phyloP scores from a whole-genome alignment of 1,140 invertebrate genomes.

The Littorina saxatilis region DNA sequence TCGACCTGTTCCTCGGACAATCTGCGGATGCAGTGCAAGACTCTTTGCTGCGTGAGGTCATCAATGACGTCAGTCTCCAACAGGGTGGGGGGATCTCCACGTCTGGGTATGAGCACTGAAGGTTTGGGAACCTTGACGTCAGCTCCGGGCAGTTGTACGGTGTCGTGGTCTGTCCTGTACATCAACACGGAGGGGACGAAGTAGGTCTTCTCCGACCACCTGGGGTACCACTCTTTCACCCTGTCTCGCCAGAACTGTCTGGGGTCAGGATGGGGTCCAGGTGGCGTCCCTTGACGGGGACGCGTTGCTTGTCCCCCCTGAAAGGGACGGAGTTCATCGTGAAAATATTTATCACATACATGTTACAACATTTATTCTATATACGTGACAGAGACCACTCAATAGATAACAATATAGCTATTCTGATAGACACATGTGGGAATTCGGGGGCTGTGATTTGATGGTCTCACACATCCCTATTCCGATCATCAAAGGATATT shows the following conservation, averaged over 20 bases:
- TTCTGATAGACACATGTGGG: too few species aligned
- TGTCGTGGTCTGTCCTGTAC: neutral
- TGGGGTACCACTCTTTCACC: neutral
- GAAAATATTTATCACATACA: too few species aligned
- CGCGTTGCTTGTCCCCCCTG: too few species aligned
- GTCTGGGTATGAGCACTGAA: neutral
- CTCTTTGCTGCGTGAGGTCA: conserved; percentile 3
- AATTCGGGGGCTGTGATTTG: too few species aligned
- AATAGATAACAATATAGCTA: too few species aligned
- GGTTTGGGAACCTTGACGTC: neutral
- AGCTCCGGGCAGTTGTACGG: neutral
- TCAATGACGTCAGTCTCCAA: neutral
- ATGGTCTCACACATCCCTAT: too few species aligned
- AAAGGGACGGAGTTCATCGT: too few species aligned
- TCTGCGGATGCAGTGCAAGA: neutral
- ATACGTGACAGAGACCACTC: too few species aligned
- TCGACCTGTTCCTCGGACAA: neutral
- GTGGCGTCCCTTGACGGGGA: too few species aligned
- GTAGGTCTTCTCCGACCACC: conserved; percentile 3
- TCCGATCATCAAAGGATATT: too few species aligned
- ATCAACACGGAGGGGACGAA: conserved; percentile 7
- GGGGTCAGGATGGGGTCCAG: too few species aligned
- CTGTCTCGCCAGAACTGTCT: neutral
- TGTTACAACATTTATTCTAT: too few species aligned
- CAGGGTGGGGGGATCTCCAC: neutral